Evolutionary conservation across 2,888 invertebrate species (phyloP), one percentile per base, ranked within the genome.

Genomic region (Drosophila ustulata): DNA sequence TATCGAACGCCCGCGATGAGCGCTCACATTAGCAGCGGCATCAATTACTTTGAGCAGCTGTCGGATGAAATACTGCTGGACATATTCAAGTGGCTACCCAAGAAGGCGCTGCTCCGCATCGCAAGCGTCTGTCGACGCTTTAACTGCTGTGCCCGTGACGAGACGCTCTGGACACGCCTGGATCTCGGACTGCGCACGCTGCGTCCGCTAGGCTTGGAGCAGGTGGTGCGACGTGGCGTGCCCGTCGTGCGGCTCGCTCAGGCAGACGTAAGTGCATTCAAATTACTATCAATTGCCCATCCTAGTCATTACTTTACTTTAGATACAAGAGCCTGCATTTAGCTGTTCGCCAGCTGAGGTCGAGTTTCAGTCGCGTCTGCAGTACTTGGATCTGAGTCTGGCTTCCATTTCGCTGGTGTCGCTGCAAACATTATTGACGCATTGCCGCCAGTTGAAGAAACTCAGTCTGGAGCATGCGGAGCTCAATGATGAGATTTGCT

Each of bases 301-400:
- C 26, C 56, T 4, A 34, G 23, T 32, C 18, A 2, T 6, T 11
- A 2, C 2, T 4, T 26, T 18, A 11, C 8, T 1, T 25, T 8
- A 85, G 85, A 74, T 85, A 3, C 79, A 75, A 26, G 87, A 87
- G 9, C 85, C 85, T 4, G 89, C 88, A 0, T 85, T 89, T 39
- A 26, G 59, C 0, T 66, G 46, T 23, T 46, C n/a, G 0, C 64
- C 69, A 5, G 30, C 66, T 0, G 4, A 50, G 7, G 13, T 57
- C 8, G 50, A 93, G 50, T 94, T 93, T 78, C 87, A 89, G 52
- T 91, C 94, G 63, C 94, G 96, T 62, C 92, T 98, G n/a, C 96
- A 97, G 86, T 97, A 95, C 92, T 92, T 98, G 70, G 98, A 98
- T 92, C 93, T 98, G 9, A 97, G 97, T 89, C 96, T 98, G 95